Conservation (phyloP, 23 tunicate genomes). For the Ciona savignyi region DNA sequence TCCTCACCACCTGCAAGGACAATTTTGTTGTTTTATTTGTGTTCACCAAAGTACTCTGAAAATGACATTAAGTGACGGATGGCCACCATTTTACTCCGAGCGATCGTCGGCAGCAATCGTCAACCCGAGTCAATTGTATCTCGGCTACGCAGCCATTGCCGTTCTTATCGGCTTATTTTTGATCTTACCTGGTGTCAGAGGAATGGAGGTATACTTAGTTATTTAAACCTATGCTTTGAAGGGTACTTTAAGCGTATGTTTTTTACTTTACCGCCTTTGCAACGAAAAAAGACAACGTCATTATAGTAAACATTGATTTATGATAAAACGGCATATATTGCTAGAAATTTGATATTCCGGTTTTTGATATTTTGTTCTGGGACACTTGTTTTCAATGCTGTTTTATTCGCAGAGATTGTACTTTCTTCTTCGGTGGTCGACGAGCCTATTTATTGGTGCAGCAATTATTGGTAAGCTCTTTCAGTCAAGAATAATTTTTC, state of each 20-base stretch:
- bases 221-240: too few species aligned
- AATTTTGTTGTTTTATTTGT: too few species aligned
- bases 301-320: too few species aligned
- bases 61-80: too few species aligned
- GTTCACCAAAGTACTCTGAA: too few species aligned
- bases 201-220: constrained; percentile 51
- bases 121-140: constrained; percentile 23
- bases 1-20: too few species aligned
- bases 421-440: constrained; percentile 45
- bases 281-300: not conserved
- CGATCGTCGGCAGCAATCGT: constrained; percentile 23
- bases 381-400: too few species aligned
- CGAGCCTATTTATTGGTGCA: constrained; percentile 48
- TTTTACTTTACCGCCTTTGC: not conserved
- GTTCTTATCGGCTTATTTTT: constrained; percentile 53
- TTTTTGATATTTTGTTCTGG: too few species aligned
- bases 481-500: not conserved
- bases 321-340: not conserved
- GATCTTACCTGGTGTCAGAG: constrained; percentile 75
- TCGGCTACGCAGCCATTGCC: constrained; percentile 35
- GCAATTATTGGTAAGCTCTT: constrained; percentile 60
- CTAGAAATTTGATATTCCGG: too few species aligned
- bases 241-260: not conserved
- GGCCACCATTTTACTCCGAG: constrained; percentile 69
- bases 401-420: constrained; percentile 48